Percentiles rank a stretch among this genome's conserved stretches.
These are phyloP conservation scores for Amphipyra tragopoginis DNA, from an alignment of 2,888 invertebrate genomes.

Conservation along the genomic window DNA sequence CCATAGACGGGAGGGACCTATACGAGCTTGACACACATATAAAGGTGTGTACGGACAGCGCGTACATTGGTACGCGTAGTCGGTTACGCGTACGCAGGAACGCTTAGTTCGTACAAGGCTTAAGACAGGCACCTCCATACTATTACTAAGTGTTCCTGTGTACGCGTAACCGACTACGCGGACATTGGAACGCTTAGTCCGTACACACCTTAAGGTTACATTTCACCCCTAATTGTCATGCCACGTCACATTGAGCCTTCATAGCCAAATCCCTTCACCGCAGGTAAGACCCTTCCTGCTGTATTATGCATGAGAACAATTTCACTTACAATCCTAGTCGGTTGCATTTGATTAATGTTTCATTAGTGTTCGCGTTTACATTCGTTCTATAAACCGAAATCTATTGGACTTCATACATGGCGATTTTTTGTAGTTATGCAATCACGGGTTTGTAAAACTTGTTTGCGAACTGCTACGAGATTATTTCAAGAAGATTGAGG, in stretches of 20 bases:
- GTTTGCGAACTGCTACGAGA: no score
- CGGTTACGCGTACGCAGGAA: no score
- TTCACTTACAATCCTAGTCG: conserved; percentile 66
- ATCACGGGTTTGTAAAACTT: background rate
- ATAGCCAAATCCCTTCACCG: conserved; percentile 40
- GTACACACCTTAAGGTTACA: no score
- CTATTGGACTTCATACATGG: background rate
- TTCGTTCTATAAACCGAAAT: conserved; percentile 21
- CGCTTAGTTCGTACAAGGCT: no score
- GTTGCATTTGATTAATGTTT: conserved; percentile 75
- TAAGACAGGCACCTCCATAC: no score
- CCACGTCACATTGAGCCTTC: conserved; percentile 29
- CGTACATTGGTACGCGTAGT: no score
- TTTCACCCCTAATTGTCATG: conserved; percentile 22
- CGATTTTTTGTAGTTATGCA: background rate
- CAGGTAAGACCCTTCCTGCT: conserved; percentile 50
- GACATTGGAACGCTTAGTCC: no score
- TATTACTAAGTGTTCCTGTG: no score
- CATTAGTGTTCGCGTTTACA: conserved; percentile 66
- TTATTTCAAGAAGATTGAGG: no score
- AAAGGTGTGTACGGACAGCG: no score
- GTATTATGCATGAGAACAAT: conserved; percentile 75
- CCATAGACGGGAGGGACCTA: no score
- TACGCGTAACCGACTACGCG: no score
- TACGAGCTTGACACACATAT: background rate